Evolutionary conservation across 2,797 vertebrate species (phyloP).

Genomic region (Artibeus jamaicensis): DNA sequence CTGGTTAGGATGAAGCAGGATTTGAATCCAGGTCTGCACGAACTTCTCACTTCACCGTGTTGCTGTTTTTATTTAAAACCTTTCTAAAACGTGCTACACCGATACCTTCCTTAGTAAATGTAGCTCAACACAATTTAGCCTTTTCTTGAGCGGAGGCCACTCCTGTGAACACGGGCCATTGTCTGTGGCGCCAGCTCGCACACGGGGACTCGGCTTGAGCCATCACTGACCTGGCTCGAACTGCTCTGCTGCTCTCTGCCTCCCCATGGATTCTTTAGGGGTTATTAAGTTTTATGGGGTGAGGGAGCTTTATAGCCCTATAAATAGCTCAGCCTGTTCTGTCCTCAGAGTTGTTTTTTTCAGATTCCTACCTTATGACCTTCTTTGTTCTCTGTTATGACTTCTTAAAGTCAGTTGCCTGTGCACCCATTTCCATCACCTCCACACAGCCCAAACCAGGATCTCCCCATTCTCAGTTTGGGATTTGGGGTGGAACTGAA

Average conservation of each 20-base stretch:
- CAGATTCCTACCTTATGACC: neutral
- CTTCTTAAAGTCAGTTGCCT: neutral
- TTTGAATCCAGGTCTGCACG: neutral
- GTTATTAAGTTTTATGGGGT: constrained; percentile 51
- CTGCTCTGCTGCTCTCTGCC: neutral
- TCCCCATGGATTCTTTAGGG: neutral
- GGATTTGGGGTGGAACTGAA: neutral
- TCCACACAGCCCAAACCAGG: neutral
- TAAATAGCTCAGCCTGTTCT: constrained; percentile 28
- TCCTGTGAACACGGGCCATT: neutral
- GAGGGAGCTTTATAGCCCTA: constrained; percentile 29
- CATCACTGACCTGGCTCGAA: neutral
- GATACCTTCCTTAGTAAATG: neutral
- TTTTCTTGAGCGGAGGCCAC: neutral
- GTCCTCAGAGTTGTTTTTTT: constrained; percentile 4
- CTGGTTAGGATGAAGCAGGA: neutral
- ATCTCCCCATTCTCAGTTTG: neutral
- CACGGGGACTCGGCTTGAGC: neutral
- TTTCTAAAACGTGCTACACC: neutral
- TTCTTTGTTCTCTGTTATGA: constrained; percentile 28
- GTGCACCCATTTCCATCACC: neutral
- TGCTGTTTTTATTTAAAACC: neutral
- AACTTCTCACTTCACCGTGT: neutral
- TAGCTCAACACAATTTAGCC: neutral
- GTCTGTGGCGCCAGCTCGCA: neutral